Base-by-base conservation (phyloP, 2,888 invertebrate species). In the Syrphus vitripennis region DNA sequence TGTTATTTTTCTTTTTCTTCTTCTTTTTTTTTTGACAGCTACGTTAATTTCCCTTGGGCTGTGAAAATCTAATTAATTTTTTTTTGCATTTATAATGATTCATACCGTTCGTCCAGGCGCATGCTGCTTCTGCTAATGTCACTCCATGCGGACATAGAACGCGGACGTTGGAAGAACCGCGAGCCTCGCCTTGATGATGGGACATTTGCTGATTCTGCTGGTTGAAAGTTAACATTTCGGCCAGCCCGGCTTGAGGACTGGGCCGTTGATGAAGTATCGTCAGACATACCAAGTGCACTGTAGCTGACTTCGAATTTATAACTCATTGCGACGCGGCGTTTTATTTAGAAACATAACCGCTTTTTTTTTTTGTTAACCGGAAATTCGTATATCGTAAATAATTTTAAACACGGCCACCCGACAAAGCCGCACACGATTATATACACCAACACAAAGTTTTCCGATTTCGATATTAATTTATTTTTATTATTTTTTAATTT, bases 141-240 rank as follows among this genome's bases (percentile, higher is more conserved):
- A 90, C 97, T 97, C 97, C 97, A 97, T 45, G 96, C 97, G 90
- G 97, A 97, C 96, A 97, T 96, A 88, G 97, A 97, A 42, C 95
- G 93, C 2, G 95, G 97, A 91, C 93, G 94, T 84, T 93, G 94
- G 87, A 92, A 92, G 76, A 93, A 90, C 87, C 92, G 91, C 42
- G 92, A 93, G 48, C 92, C 92, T 65, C 93, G 91, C 16, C 92
- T 89, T 16, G 91, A 89, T 69, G 89, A 86, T 29, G 91, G 89
- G 70, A 89, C 80, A 79, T 90, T 88, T 37, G 90, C 89, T 86
- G 91, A 91, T 40, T 91, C 91, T 63, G 92, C 91, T 63, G 92
- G 90, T 70, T 90, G 91, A 84, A 93, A 93, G 88, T 90, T 92
- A 74, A 93, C 92, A 90, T 91, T 93, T 82, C 93, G 91, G 31